A percentile compares a stretch with the other conserved stretches of the same genome.
These are phyloP conservation scores for Phengaris arion DNA, from an alignment of 2,888 invertebrate genomes.

Conservation along the genomic window DNA sequence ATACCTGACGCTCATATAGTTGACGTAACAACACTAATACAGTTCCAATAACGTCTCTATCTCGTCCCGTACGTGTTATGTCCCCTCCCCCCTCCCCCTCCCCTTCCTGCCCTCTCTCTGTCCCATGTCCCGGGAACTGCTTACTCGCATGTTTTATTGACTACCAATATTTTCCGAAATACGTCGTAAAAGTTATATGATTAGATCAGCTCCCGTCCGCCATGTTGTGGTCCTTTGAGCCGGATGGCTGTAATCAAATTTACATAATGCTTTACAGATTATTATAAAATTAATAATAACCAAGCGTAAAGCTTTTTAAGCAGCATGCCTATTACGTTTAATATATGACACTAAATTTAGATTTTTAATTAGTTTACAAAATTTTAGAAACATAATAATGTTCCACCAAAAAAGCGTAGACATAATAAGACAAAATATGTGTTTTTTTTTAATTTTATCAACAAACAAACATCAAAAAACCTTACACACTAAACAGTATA, in stretches of 20 bases:
- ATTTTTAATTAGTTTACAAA: too few species aligned
- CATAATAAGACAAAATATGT: too few species aligned
- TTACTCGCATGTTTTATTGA: constrained; percentile 20
- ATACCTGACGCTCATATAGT: constrained; percentile 4
- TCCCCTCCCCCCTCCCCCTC: not conserved
- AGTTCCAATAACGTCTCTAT: constrained; percentile 17
- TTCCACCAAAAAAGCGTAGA: too few species aligned
- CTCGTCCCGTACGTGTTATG: constrained; percentile 17
- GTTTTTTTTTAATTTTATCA: too few species aligned
- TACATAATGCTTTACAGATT: not conserved
- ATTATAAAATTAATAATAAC: not conserved
- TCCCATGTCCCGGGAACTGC: constrained; percentile 7
- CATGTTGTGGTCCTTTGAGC: constrained; percentile 19
- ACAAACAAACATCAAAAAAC: too few species aligned
- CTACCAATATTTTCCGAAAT: constrained; percentile 17
- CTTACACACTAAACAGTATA: not conserved
- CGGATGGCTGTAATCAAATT: constrained; percentile 13
- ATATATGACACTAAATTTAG: too few species aligned
- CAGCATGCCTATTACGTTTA: too few species aligned
- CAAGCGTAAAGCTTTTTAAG: not conserved
- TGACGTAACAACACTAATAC: constrained; percentile 12
- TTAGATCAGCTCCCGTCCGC: constrained; percentile 19
- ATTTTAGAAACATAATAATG: too few species aligned
- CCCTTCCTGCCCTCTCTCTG: not conserved
- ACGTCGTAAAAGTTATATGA: constrained; percentile 15